Evolutionary conservation across 2,113 vertebrate species (phyloP), one percentile per base, ranked within the genome.

Genomic region (Phasianus colchicus): DNA sequence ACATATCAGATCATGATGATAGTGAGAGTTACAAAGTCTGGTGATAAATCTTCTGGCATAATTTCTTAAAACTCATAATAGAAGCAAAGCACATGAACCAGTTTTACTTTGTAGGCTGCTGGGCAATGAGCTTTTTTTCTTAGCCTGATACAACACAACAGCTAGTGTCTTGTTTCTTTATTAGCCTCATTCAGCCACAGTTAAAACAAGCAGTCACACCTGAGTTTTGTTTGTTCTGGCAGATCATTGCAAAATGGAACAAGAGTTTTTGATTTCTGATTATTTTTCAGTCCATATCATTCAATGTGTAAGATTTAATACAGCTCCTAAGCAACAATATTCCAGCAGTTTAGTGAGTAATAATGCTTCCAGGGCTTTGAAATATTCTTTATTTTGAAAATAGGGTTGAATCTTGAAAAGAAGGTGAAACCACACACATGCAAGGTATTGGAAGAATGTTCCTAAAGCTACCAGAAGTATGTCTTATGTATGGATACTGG

Each of bases 361-460:
- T 48, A 75, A 30, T 11, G 72, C 57, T 30, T 36, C 27, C n/a
- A 52, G 25, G 32, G 13, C 38, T 57, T 57, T 11, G 9, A 89
- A 79, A 57, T 9, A 24, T 42, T 30, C 22, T 58, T 25, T 48
- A 9, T 72, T 86, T 88, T 57, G 27, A 84, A 87, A 78, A 60
- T 14, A 76, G 0, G 45, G 50, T 67, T 50, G 57, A 71, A 0
- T 11, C 43, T 20, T 2, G 13, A 32, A 11, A 1, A 6, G 9
- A 45, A 29, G 4, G 40, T 13, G 32, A 64, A 80, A n/a, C 57
- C 16, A 10, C 7, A 6, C 29, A 30, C 10, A 2, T 29, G 22
- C 18, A 65, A 55, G 55, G 65, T 9, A 29, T 24, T 71, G 10
- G 30, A 71, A 69, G 19, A 2, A 27, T 61, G 2, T 65, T 34